Evolutionary conservation across 1,140 invertebrate species (phyloP).

Genomic region (Wiebesia pumilae): DNA sequence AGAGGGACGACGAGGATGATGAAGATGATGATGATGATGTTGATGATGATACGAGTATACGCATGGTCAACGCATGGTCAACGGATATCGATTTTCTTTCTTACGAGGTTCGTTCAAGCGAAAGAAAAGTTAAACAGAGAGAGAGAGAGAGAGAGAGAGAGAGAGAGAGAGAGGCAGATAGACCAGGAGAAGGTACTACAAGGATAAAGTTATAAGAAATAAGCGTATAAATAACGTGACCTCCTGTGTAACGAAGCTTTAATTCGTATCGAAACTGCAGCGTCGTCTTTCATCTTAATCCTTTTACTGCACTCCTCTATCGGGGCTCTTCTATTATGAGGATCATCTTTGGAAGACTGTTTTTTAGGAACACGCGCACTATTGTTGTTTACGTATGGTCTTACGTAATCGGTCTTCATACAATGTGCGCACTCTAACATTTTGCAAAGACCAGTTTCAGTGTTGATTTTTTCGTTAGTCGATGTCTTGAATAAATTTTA

Average conservation of each 20-base stretch:
- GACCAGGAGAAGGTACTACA: not conserved
- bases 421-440: not conserved
- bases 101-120: not conserved
- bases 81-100: slow-evolving; percentile 6
- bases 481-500: not conserved
- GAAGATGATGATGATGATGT: too few relatives aligned
- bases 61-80: not conserved
- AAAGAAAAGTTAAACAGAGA: slow-evolving; percentile 7
- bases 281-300: slow-evolving; percentile 8
- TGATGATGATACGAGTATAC: not conserved
- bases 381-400: not conserved
- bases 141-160: not conserved
- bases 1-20: too few relatives aligned
- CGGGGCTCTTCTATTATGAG: not conserved
- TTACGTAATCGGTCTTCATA: not conserved
- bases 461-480: not conserved
- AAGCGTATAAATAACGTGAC: slow-evolving; percentile 39
- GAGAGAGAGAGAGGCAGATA: not conserved
- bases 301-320: slow-evolving; percentile 17
- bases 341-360: slow-evolving; percentile 10
- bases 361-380: not conserved
- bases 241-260: slow-evolving; percentile 16
- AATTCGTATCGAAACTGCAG: slow-evolving; percentile 6
- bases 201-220: not conserved
- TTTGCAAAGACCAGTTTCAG: not conserved